Evolutionary conservation across 2,888 invertebrate genomes (phyloP).

Genomic region (Bellardia bayeri): DNA sequence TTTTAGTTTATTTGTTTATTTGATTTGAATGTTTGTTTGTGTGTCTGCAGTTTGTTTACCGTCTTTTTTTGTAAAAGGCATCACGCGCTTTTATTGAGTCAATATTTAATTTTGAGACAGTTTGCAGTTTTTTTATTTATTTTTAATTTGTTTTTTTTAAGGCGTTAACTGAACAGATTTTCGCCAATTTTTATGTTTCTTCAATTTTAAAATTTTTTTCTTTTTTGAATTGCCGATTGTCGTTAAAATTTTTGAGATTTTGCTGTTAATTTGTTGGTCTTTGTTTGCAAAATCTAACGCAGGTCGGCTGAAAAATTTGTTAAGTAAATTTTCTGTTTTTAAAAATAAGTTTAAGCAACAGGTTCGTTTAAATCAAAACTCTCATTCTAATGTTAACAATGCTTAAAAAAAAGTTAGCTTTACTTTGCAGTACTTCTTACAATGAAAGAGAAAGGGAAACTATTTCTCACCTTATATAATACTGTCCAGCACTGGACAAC

Average conservation of each 20-base stretch:
- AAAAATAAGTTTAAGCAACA: no score
- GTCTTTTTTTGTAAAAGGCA: constrained; percentile 80
- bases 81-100: constrained; percentile 79
- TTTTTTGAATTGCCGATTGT: constrained; percentile 1
- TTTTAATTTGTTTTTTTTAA: constrained; percentile 74
- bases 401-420: no score
- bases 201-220: neutral
- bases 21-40: constrained; percentile 32
- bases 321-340: neutral
- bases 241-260: constrained; percentile 12
- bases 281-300: neutral
- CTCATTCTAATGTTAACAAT: no score
- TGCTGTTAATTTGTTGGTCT: neutral
- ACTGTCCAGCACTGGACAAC: no score
- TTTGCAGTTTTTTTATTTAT: constrained; percentile 49
- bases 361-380: no score
- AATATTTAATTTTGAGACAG: constrained; percentile 57
- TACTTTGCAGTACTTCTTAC: no score
- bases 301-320: neutral
- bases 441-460: no score
- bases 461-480: no score
- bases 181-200: constrained; percentile 1
- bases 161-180: constrained; percentile 27
- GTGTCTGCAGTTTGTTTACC: constrained; percentile 23
- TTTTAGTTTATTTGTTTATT: constrained; percentile 60